A percentile compares a stretch with the other conserved stretches of the same genome.
Evolutionary conservation across 92 coral and sea anemone species (phyloP).

Genomic region (Epizoanthus rinbou): DNA sequence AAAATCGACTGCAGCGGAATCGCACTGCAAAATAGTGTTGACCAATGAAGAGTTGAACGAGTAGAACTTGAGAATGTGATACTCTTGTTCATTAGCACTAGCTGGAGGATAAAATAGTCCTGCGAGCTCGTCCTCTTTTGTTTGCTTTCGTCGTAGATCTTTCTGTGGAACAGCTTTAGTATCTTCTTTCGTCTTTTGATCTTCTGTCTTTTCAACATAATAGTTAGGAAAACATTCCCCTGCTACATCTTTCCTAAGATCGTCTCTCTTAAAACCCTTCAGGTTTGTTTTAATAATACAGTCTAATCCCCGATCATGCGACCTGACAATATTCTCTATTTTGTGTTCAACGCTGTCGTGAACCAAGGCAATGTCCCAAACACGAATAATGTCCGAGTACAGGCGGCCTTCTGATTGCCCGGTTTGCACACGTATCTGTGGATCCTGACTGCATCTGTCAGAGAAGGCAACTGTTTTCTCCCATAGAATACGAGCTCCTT

Average conservation of each 20-base stretch:
- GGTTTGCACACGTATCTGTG: conserved; percentile 57
- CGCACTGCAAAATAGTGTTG: conserved; percentile 71
- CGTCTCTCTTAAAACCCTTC: conserved; percentile 58
- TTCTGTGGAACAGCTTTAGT: background rate
- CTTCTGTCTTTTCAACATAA: conserved; percentile 36
- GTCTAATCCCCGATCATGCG: conserved; percentile 88
- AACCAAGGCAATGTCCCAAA: conserved; percentile 89
- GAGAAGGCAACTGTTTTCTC: conserved; percentile 94
- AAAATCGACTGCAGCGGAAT: conserved; percentile 70
- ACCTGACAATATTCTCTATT: conserved; percentile 76
- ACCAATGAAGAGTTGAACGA: conserved; percentile 80
- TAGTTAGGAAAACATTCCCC: conserved; percentile 40
- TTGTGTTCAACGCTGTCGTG: conserved; percentile 78
- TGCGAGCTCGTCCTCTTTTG: conserved; percentile 23
- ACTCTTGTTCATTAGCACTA: conserved; percentile 91
- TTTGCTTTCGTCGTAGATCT: background rate
- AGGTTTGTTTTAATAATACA: conserved; percentile 88
- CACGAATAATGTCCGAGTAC: conserved; percentile 95
- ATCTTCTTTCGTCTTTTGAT: conserved; percentile 14
- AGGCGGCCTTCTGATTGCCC: conserved; percentile 54
- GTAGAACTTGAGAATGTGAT: conserved; percentile 94
- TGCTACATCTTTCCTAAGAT: conserved; percentile 23
- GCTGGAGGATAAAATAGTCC: conserved; percentile 91
- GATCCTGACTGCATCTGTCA: conserved; percentile 79
- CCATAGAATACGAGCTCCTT: conserved; percentile 85